Evolutionary conservation across 2,888 invertebrate genomes (phyloP), one percentile per base, ranked within the genome.

Genomic region (Hedychridium roseum): DNA sequence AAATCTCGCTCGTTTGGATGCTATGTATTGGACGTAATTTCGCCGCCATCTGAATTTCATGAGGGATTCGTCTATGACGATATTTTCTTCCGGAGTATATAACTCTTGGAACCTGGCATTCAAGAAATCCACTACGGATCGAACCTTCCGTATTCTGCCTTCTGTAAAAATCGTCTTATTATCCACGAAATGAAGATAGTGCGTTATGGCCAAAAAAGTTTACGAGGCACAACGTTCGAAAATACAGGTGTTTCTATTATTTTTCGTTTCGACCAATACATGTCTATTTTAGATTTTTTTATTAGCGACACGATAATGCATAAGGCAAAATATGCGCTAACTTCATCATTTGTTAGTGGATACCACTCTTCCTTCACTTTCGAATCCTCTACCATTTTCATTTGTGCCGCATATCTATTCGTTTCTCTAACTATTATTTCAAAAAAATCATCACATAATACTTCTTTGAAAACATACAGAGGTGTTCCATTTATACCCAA

Each of bases 241-340:
- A 47, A 39, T 5, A 39, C 34, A 21, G 50, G 44, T 27, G 50
- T 50, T 37, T 43, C 35, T 42, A 44, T 15, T 43, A 52, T 31
- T 39, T 27, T 30, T 32, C 32, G 31, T 37, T 43, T 47, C 14
- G 34, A 39, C 52, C 39, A 52, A 43, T 49, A 43, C 39, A 48
- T 11, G 20, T 38, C 28, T 43, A 52, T 43, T 35, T 49, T 52
- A 17, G 47, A 48, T 30, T 52, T 52, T 52, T 43, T 43, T 30
- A 52, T 18, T 9, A 49, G 48, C 2, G 39, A 42, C 52, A 48
- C 43, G 38, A 52, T 37, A 52, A 52, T 42, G 35, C 39, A 52
- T 36, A 52, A 36, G 20, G 40, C 7, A 42, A 49, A 39, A 39
- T 52, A 52, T 32, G 43, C 48, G 14, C 12, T 49, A 9, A 52